Evolutionary conservation across 2,797 vertebrate genomes (phyloP), one percentile per base, ranked within the genome.

Genomic region (Chelon labrosus): DNA sequence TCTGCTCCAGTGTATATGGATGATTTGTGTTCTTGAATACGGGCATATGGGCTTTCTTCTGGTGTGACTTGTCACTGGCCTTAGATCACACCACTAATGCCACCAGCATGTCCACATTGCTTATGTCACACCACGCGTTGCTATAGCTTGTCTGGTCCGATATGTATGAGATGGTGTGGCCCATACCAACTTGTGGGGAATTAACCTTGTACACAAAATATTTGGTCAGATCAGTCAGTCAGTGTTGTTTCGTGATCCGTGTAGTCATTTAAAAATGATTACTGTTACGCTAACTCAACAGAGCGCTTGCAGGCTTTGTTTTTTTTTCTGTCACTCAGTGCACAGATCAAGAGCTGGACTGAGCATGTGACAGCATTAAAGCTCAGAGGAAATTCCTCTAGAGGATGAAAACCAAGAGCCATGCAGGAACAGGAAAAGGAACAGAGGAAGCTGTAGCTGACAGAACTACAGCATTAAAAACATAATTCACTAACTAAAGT

Each of bases 301-400:
- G 37, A 53, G 70, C 66, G 71, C 71, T 72, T 86, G 77, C 66
- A 62, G 56, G 66, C 67, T 70, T 53, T 53, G 71, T 71, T 77
- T 84, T 80, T 84, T 80, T 63, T 69, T 82, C 72, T 80, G 87
- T 89, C 77, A 84, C 70, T 74, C 82, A 75, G 80, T 79, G 65
- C 49, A 61, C 78, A 83, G 86, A 90, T 85, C 85, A 88, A 77
- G 85, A 37, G 65, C 77, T 35, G 70, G 81, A 70, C 83, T 85
- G 55, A 83, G 74, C 91, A 93, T 90, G 93, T 92, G 91, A 91
- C 83, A 19, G 83, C 73, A 84, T 86, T 88, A 88, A 86, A 75
- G 78, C 88, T 84, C 65, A 52, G 77, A 76, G 79, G 79, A 91
- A 90, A 94, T 92, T 93, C 88, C 90, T 89, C 66, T 35, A 54